phyloP scores from a whole-genome alignment of 2,797 vertebrate genomes.

The Epinephelus awoara region DNA sequence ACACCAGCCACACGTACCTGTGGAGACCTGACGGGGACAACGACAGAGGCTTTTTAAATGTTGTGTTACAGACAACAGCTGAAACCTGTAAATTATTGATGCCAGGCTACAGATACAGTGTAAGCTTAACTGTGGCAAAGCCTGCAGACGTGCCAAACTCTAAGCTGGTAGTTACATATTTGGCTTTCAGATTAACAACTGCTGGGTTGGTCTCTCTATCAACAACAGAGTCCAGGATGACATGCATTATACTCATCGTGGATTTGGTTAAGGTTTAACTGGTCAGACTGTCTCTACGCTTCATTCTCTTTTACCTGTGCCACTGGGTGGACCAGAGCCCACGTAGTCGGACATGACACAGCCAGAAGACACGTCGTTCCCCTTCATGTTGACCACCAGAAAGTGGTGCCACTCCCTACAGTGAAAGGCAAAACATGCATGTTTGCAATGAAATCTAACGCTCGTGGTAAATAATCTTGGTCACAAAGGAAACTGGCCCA shows the following conservation, averaged over 20 bases:
- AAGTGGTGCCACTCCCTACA: conserved; percentile 99
- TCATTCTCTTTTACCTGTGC: conserved; percentile 87
- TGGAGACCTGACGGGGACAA: conserved; percentile 89
- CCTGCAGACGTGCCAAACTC: not conserved
- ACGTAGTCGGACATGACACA: conserved; percentile 94
- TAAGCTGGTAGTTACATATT: not conserved
- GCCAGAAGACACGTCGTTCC: conserved; percentile 91
- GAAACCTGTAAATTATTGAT: not conserved
- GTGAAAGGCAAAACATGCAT: not conserved
- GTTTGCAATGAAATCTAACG: no score
- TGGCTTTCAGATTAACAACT: no score
- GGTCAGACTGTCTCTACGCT: not conserved
- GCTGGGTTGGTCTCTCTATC: not conserved
- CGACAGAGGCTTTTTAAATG: not conserved
- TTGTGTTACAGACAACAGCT: not conserved
- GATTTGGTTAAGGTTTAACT: not conserved
- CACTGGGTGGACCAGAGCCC: conserved; percentile 95
- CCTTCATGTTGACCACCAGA: conserved; percentile 96
- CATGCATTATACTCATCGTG: not conserved
- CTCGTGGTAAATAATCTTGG: not conserved
- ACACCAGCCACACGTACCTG: conserved; percentile 97
- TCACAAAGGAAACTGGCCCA: no score
- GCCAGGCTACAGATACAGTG: not conserved
- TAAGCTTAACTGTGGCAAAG: not conserved
- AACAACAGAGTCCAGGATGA: not conserved